Percentiles rank a stretch among this genome's conserved stretches.
phyloP scores from a whole-genome alignment of 2,888 invertebrate genomes.

The Drosophila borborema region DNA sequence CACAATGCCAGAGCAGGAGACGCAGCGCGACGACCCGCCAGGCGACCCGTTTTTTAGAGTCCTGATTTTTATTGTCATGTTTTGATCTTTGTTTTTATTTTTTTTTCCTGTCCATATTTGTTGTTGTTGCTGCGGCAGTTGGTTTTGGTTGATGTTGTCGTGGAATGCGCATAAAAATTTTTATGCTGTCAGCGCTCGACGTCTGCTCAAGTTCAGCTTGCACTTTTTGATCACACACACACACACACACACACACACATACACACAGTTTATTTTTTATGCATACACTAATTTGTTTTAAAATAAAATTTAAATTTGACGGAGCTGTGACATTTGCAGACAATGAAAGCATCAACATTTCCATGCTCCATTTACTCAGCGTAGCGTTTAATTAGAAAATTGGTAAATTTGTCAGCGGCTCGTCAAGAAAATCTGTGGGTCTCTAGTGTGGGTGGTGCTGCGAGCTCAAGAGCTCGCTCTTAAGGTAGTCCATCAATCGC shows the following conservation, averaged over 20 bases:
- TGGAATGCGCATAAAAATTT: constrained; percentile 77
- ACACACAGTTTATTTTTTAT: constrained; percentile 7
- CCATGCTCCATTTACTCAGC: constrained; percentile 46
- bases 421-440: constrained; percentile 48
- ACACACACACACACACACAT: not conserved
- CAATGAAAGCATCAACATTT: constrained; percentile 53
- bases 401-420: constrained; percentile 65
- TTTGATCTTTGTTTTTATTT: constrained; percentile 68
- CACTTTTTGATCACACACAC: constrained; percentile 16
- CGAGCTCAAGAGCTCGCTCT: constrained; percentile 5
- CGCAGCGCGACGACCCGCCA: constrained; percentile 45
- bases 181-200: constrained; percentile 63
- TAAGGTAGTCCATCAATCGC: constrained; percentile 38
- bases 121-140: constrained; percentile 23
- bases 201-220: constrained; percentile 39
- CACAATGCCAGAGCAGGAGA: constrained; percentile 64
- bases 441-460: constrained; percentile 43
- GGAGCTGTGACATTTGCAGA: constrained; percentile 23
- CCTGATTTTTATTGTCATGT: constrained; percentile 82
- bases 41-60: constrained; percentile 75
- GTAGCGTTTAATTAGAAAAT: constrained; percentile 62
- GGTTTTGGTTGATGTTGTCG: constrained; percentile 48
- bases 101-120: constrained; percentile 11
- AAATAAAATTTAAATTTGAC: constrained; percentile 22
- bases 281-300: constrained; percentile 31